phyloP scores from a whole-genome alignment of 2,113 vertebrate genomes.

The Mus pahari region DNA sequence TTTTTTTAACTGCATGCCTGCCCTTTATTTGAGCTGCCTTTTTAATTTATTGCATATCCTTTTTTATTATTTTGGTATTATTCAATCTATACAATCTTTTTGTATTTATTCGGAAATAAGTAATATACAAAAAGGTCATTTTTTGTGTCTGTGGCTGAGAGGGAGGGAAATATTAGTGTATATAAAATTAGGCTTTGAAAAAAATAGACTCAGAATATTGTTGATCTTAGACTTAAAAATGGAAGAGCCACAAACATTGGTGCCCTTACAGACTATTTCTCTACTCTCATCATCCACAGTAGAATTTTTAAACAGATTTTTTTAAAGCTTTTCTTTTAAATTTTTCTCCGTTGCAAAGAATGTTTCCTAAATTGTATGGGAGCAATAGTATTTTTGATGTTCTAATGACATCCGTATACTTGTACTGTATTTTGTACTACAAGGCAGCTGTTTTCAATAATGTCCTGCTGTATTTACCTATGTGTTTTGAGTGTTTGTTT shows the following conservation, averaged over 20 bases:
- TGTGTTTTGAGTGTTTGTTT: conserved; percentile 85
- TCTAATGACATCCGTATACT: conserved; percentile 87
- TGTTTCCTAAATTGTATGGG: conserved; percentile 87
- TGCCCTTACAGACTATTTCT: conserved; percentile 80
- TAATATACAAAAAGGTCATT: conserved; percentile 79
- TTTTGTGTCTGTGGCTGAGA: conserved; percentile 68
- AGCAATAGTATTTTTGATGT: conserved; percentile 90
- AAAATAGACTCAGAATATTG: conserved; percentile 72
- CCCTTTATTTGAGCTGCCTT: conserved; percentile 90
- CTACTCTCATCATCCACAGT: conserved; percentile 78
- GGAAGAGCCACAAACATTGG: conserved; percentile 78
- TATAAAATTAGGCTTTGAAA: conserved; percentile 77
- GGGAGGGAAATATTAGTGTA: conserved; percentile 73
- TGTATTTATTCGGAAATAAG: conserved; percentile 85
- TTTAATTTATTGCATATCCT: conserved; percentile 91
- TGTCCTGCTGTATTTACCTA: conserved; percentile 90
- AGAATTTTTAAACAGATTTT: conserved; percentile 86
- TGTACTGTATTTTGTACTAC: conserved; percentile 91
- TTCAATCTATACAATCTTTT: conserved; percentile 86
- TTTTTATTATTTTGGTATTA: conserved; percentile 90
- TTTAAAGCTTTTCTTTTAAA: conserved; percentile 75
- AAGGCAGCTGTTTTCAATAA: conserved; percentile 91
- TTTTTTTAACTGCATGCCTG: conserved; percentile 88
- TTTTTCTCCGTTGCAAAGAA: conserved; percentile 87
- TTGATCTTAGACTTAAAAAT: conserved; percentile 66